phyloP scores from a whole-genome alignment of 2,113 vertebrate species.

The Rafetus swinhoei region DNA sequence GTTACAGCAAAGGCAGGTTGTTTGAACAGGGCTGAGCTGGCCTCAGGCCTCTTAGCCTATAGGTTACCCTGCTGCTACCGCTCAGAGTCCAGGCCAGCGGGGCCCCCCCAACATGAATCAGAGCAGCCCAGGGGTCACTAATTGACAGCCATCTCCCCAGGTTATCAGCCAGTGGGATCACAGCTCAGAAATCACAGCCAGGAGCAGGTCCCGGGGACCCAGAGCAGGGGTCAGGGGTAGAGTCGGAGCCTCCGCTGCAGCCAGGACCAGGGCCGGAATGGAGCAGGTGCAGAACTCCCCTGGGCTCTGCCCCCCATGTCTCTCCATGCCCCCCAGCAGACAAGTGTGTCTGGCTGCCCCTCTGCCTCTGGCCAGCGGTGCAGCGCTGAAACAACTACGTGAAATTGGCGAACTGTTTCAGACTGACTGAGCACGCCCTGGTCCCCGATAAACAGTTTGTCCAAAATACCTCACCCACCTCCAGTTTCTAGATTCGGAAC shows the following conservation, averaged over 20 bases:
- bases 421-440: not conserved
- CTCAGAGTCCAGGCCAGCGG: not conserved
- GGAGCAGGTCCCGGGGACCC: no score
- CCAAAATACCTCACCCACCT: not conserved
- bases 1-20: not conserved
- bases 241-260: no score
- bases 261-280: no score
- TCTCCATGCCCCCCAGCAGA: not conserved
- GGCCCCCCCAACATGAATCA: not conserved
- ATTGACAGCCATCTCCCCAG: not conserved
- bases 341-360: not conserved
- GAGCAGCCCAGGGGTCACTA: not conserved
- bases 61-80: not conserved
- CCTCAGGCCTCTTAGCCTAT: no score
- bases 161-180: not conserved
- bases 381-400: not conserved
- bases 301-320: no score
- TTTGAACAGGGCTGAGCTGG: not conserved
- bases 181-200: not conserved
- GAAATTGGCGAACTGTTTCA: not conserved
- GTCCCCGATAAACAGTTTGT: not conserved
- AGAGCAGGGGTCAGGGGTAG: no score
- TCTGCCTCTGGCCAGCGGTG: not conserved
- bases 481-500: not conserved
- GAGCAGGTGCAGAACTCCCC: no score